Conservation (phyloP, 1,140 invertebrate species). For the Nebria ingens region DNA sequence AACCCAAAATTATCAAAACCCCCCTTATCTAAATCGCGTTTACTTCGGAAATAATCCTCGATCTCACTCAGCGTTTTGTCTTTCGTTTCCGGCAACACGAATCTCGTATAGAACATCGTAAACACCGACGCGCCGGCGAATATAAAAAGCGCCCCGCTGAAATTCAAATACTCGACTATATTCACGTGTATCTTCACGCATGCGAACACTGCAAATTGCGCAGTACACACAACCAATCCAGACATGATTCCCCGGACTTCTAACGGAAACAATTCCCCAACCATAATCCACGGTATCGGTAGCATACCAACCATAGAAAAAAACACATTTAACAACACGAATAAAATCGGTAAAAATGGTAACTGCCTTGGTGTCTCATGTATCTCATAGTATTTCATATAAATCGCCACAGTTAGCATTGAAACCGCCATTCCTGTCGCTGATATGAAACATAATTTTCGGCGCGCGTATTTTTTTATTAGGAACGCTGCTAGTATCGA, state of each 20-base stretch:
- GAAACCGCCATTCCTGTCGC: conserved; percentile 50
- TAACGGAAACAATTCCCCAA: conserved; percentile 60
- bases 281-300: conserved; percentile 65
- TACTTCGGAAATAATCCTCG: conserved; percentile 47
- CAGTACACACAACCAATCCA: conserved; percentile 57
- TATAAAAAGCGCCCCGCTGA: conserved; percentile 63
- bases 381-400: conserved; percentile 35
- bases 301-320: conserved; percentile 64
- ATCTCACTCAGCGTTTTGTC: conserved; percentile 70
- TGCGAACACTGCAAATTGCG: conserved; percentile 56
- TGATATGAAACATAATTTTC: conserved; percentile 52
- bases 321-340: conserved; percentile 54
- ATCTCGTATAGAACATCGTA: conserved; percentile 52
- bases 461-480: conserved; percentile 58
- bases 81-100: conserved; percentile 71
- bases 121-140: conserved; percentile 59
- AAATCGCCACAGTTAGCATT: conserved; percentile 45
- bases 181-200: conserved; percentile 60
- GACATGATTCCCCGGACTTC: conserved; percentile 54
- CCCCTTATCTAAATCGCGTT: conserved; percentile 32
- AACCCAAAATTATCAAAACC: conserved; percentile 21
- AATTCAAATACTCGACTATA: conserved; percentile 42
- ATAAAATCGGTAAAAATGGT: conserved; percentile 47
- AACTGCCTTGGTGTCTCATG: conserved; percentile 36
- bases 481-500: conserved; percentile 54